Base-by-base conservation (phyloP, 1,140 invertebrate genomes). In the Euwallacea similis region DNA sequence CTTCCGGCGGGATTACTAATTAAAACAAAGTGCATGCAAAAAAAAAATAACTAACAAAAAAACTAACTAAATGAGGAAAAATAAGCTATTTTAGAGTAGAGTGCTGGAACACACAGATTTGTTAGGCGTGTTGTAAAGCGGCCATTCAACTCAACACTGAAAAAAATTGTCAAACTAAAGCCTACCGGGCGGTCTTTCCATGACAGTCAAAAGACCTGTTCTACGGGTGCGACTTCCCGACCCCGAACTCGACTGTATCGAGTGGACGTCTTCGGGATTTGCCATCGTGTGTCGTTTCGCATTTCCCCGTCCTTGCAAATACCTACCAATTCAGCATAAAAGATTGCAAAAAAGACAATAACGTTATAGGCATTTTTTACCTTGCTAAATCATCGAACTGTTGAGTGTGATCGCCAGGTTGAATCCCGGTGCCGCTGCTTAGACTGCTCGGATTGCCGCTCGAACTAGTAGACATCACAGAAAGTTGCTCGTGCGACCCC, bases 151-250 rank as follows among this genome's bases (percentile, higher is more conserved):
- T 50, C 55, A 58, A 56, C 56, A 69, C 21, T 60, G n/a, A 33
- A 54, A 73, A n/a, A 16, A 54, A 33, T 41, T 13, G 46, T 47
- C n/a, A 9, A 47, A 10, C 46, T 10, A n/a, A 46, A 44, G 50
- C 79, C 82, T 85, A 96, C 93, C 93, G 86, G 93, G 90, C 65
- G 90, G 93, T 75, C 92, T 84, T 81, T 95, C 93, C 71, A 92
- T 94, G 0, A 96, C 93, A 6, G 92, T 93, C 0, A 90, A 86
- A 8, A 95, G 83, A 72, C 93, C 93, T 42, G 90, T 91, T 59
- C 91, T 84, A 75, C 93, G 85, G 66, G 91, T 90, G 75, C 93
- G 84, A 64, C 78, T 76, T 42, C 82, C 79, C 62, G 81, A 81
- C 50, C 82, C 81, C 69, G 71, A 83, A 47, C 82, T 81, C 0